Conservation (phyloP, 2,113 vertebrate genomes). For the Coreoperca whiteheadi region DNA sequence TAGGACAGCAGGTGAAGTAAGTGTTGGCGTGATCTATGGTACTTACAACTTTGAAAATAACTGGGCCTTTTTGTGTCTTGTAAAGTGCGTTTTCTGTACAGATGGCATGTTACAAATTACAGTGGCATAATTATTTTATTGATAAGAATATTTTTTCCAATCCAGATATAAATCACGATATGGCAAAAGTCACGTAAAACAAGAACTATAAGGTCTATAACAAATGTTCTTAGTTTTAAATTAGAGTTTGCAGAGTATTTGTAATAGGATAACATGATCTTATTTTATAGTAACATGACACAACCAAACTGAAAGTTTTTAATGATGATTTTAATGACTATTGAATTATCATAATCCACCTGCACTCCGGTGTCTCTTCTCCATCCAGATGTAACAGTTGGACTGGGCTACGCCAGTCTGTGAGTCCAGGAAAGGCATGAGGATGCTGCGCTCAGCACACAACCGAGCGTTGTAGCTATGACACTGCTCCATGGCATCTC, state of each 20-base stretch:
- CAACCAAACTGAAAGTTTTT: neutral
- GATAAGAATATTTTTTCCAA: no score
- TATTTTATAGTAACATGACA: neutral
- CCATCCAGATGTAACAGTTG: constrained; percentile 99
- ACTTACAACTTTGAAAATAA: neutral
- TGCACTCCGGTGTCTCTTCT: constrained; percentile 94
- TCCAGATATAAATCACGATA: no score
- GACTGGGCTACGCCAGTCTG: constrained; percentile 98
- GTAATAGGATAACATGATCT: neutral
- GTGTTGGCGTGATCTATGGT: neutral
- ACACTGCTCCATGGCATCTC: constrained; percentile 98
- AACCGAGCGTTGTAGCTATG: constrained; percentile 97
- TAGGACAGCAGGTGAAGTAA: neutral
- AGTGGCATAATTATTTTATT: no score
- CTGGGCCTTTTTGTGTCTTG: neutral
- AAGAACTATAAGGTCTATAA: no score
- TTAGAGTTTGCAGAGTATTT: neutral
- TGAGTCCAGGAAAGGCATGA: constrained; percentile 96
- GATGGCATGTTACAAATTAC: neutral
- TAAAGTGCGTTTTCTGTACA: neutral
- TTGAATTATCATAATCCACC: constrained; percentile 76
- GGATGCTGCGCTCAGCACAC: constrained; percentile 95
- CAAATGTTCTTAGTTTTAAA: neutral
- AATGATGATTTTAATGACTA: no score
- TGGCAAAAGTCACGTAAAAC: no score